Conservation (phyloP, 1,140 invertebrate genomes). For the Penaeus vannamei region DNA sequence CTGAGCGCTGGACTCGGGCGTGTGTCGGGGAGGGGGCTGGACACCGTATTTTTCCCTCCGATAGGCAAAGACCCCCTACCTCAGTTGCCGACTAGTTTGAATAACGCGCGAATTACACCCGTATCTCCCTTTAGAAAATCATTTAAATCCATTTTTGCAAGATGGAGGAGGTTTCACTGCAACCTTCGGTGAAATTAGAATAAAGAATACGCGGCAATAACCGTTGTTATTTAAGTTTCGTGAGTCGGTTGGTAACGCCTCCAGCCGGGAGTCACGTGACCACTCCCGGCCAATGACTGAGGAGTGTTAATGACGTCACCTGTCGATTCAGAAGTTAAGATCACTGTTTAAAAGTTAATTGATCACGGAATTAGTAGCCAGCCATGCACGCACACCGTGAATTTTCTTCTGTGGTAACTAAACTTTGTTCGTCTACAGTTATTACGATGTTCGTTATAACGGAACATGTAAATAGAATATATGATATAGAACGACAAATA, state of each 20-base stretch:
- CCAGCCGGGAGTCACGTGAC: slow-evolving; percentile 53
- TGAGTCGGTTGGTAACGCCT: slow-evolving; percentile 27
- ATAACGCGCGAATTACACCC: neutral
- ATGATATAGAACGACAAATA: no score
- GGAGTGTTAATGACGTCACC: slow-evolving; percentile 39
- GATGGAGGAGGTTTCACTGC: neutral
- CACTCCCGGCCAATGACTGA: slow-evolving; percentile 46
- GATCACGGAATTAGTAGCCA: neutral
- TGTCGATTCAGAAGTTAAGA: slow-evolving; percentile 45
- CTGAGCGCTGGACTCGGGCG: slow-evolving; percentile 31
- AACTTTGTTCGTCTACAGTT: neutral
- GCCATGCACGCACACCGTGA: neutral
- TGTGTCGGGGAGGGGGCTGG: neutral
- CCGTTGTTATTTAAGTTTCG: slow-evolving; percentile 8
- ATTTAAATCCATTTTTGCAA: neutral
- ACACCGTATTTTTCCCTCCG: slow-evolving; percentile 52
- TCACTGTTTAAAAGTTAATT: slow-evolving; percentile 10
- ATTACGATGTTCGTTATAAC: neutral
- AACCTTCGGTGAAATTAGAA: neutral
- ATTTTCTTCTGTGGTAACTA: neutral
- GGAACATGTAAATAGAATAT: no score
- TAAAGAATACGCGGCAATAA: neutral
- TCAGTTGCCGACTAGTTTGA: slow-evolving; percentile 35
- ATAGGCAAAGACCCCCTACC: slow-evolving; percentile 37
- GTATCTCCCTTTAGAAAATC: neutral